Percentiles rank a stretch among this genome's conserved stretches.
phyloP scores from a whole-genome alignment of 2,888 invertebrate species.

The Drosophila anceps region DNA sequence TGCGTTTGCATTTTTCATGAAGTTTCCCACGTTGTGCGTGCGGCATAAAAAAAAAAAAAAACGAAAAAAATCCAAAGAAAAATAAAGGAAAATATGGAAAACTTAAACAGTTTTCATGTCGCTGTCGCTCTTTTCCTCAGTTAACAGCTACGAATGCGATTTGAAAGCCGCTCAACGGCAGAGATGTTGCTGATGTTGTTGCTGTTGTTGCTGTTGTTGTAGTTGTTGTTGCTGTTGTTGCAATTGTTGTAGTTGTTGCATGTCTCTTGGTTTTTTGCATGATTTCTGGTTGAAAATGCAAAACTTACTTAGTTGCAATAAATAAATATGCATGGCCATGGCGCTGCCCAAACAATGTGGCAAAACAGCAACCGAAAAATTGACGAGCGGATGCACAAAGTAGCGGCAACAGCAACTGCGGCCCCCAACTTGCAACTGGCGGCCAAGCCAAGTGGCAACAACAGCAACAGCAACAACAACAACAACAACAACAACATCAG shows the following conservation, averaged over 20 bases:
- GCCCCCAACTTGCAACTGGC: conserved; percentile 57
- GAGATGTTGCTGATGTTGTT: conserved; percentile 49
- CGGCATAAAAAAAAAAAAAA: conserved; percentile 53
- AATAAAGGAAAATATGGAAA: conserved; percentile 57
- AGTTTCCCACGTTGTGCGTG: conserved; percentile 80
- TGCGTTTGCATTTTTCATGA: conserved; percentile 64
- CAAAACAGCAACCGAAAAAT: conserved; percentile 67
- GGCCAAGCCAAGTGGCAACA: conserved; percentile 32
- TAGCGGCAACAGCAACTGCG: conserved; percentile 24
- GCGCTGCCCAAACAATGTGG: conserved; percentile 68
- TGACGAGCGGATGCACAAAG: conserved; percentile 75
- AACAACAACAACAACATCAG: no score
- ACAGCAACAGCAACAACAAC: conserved; percentile 33
- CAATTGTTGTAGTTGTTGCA: conserved; percentile 49
- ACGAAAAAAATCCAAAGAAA: neutral
- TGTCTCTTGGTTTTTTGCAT: conserved; percentile 70
- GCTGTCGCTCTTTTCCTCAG: conserved; percentile 55
- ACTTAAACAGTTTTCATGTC: conserved; percentile 70
- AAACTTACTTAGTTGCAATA: conserved; percentile 72
- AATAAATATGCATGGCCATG: conserved; percentile 76
- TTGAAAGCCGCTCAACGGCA: conserved; percentile 63
- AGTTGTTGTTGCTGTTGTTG: conserved; percentile 56
- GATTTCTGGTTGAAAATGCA: conserved; percentile 77
- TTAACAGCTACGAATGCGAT: conserved; percentile 72
- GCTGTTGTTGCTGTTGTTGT: conserved; percentile 11